A percentile compares a stretch with the other conserved stretches of the same genome.
Conservation (phyloP, 2,113 vertebrate species). For the Coreoperca whiteheadi region DNA sequence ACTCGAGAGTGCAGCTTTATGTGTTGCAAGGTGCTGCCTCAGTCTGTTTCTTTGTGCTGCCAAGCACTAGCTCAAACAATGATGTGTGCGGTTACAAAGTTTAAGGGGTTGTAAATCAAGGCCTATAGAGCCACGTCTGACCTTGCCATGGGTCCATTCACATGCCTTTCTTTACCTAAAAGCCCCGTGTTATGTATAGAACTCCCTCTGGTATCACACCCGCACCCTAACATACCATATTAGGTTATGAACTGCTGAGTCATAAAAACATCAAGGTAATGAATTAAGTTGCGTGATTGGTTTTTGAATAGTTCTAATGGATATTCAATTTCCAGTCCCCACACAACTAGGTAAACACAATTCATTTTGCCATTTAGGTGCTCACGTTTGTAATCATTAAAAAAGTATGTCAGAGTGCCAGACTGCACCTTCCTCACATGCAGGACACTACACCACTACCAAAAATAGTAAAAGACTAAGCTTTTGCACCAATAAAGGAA, state of each 20-base stretch:
- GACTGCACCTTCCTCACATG: neutral
- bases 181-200: neutral
- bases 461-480: neutral
- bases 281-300: slow-evolving; percentile 32
- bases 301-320: slow-evolving; percentile 45
- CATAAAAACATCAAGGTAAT: slow-evolving; percentile 38
- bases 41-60: slow-evolving; percentile 10
- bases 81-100: neutral
- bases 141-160: neutral
- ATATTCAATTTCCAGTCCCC: slow-evolving; percentile 34
- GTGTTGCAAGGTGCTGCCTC: slow-evolving; percentile 1
- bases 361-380: neutral
- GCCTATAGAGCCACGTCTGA: neutral
- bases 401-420: neutral
- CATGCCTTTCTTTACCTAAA: neutral
- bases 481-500: slow-evolving; percentile 18
- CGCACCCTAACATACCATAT: slow-evolving; percentile 4
- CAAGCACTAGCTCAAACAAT: neutral
- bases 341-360: slow-evolving; percentile 8
- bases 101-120: neutral
- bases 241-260: slow-evolving; percentile 26
- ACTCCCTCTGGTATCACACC: neutral
- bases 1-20: slow-evolving; percentile 14
- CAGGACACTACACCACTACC: neutral
- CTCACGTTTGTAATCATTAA: slow-evolving; percentile 19